Base-by-base conservation (phyloP, 2,888 invertebrate genomes). In the Sesia bembeciformis region DNA sequence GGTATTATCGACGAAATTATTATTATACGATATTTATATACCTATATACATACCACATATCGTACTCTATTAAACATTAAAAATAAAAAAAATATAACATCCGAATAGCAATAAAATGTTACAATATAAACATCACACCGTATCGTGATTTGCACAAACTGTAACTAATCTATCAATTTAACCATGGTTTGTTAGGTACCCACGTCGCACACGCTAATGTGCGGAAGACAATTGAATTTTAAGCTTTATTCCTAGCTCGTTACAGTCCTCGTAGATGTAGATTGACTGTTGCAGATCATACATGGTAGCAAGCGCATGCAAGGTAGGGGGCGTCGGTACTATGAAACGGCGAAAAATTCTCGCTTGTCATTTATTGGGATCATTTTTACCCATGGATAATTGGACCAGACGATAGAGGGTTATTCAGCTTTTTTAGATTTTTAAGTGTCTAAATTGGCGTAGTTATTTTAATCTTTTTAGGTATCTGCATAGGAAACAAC, bases 111-210 rank as follows among this genome's bases (percentile, higher is more conserved):
- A 61, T 58, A 60, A 57, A 55, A 56, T 49, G 61, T 62, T 67
- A 65, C 70, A 64, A 65, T 60, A 60, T 66, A 70, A 69, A 67
- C 68, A 67, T 63, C 52, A 56, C 5, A 46, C 60, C 60, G 61
- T 61, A 66, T 67, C 65, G 63, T 85, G 85, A 86, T 79, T 81
- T 76, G 84, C 85, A 74, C 63, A 73, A 81, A 81, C 65, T 72
- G 65, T 64, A 59, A 62, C 74, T 81, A 84, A 87, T 87, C 85
- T 82, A 88, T 87, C 84, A 85, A 81, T 78, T 87, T 83, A 81
- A 72, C 71, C 78, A 87, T 73, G 87, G 84, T 80, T 87, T 77
- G 87, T 87, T 88, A 86, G 76, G 71, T 74, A 65, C 78, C 73
- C 49, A 40, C 41, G 23, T 23, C 23, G 23, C 23, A 23, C 23